phyloP scores from a whole-genome alignment of 2,888 invertebrate species.

The Acronicta psi region DNA sequence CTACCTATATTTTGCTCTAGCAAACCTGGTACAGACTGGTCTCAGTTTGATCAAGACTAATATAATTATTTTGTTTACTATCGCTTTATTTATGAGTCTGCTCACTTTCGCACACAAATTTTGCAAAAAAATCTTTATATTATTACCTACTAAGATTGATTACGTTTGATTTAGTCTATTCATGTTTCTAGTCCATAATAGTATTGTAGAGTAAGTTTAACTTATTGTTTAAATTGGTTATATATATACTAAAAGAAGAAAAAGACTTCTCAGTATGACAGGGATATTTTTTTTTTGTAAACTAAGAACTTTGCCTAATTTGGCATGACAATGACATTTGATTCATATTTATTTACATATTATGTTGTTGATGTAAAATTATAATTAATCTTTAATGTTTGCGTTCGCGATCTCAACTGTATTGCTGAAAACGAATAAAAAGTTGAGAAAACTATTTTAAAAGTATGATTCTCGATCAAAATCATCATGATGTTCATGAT shows the following conservation, averaged over 20 bases:
- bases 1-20: background rate
- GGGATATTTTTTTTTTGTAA: constrained; percentile 5
- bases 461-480: no score
- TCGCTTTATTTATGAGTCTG: background rate
- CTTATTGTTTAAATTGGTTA: constrained; percentile 3
- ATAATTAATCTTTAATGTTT: no score
- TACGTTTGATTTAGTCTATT: constrained; percentile 10
- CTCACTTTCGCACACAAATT: background rate
- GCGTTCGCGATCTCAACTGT: no score
- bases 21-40: background rate
- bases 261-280: constrained; percentile 12
- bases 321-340: no score
- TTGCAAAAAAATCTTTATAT: background rate
- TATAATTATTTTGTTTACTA: background rate
- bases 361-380: no score
- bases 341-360: no score
- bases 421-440: no score
- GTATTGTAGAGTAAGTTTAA: constrained; percentile 31
- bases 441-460: no score
- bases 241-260: constrained; percentile 9
- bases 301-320: background rate
- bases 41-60: background rate
- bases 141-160: background rate
- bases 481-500: no score
- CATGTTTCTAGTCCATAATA: constrained; percentile 32